Evolutionary conservation across 2,797 vertebrate genomes (phyloP).

Genomic region (Euthynnus affinis): DNA sequence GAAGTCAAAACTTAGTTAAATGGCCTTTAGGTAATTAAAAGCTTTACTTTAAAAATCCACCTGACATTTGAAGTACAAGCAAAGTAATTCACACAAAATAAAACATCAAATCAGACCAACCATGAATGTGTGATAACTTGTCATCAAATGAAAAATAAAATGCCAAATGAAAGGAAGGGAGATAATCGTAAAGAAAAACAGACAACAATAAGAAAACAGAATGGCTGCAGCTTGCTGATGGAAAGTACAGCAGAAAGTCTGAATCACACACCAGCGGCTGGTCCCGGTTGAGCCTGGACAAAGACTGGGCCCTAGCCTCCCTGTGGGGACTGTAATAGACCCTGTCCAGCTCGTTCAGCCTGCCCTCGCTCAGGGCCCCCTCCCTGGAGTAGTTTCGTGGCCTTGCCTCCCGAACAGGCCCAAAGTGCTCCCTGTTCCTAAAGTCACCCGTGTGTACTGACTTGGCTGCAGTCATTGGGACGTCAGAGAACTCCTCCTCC

Average conservation of each 20-base stretch:
- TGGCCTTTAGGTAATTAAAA: constrained; percentile 90
- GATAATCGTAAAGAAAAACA: constrained; percentile 76
- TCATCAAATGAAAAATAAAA: constrained; percentile 64
- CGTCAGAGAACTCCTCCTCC: constrained; percentile 92
- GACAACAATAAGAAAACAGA: constrained; percentile 78
- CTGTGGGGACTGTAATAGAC: constrained; percentile 85
- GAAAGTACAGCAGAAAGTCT: constrained; percentile 90
- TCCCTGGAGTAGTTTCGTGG: constrained; percentile 82
- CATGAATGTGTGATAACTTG: constrained; percentile 74
- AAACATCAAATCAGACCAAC: constrained; percentile 74
- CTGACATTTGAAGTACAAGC: constrained; percentile 78
- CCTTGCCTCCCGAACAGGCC: constrained; percentile 75
- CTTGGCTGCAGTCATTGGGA: constrained; percentile 68
- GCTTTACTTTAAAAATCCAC: constrained; percentile 75
- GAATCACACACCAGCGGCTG: constrained; percentile 92
- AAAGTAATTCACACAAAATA: constrained; percentile 80
- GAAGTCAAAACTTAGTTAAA: constrained; percentile 86
- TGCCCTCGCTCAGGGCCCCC: constrained; percentile 82
- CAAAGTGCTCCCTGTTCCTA: constrained; percentile 80
- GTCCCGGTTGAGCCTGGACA: constrained; percentile 89
- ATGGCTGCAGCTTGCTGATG: constrained; percentile 90
- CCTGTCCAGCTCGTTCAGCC: constrained; percentile 89
- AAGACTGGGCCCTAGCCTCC: constrained; percentile 88
- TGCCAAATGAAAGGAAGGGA: constrained; percentile 64
- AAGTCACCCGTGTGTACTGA: constrained; percentile 80